Percentiles rank a stretch among this genome's conserved stretches.
Conservation (phyloP, 2,888 invertebrate genomes). For the Teinopalpus imperialis region DNA sequence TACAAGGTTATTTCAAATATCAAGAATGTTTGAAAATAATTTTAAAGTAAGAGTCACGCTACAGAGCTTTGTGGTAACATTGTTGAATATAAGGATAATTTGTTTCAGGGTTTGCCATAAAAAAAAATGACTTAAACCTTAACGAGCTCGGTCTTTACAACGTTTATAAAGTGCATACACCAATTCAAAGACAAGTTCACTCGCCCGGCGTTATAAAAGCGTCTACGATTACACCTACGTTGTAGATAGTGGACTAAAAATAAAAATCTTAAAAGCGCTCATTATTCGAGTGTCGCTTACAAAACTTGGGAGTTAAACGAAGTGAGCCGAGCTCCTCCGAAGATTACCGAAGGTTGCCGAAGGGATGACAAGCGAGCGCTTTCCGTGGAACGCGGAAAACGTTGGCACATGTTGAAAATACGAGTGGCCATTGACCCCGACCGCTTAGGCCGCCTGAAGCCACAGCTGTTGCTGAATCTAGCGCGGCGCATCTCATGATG, state of each 20-base stretch:
- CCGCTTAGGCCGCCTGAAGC: conserved; percentile 60
- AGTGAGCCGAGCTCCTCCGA: conserved; percentile 49
- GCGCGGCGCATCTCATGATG: conserved; percentile 61
- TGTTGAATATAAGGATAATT: background rate
- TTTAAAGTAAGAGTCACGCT: background rate
- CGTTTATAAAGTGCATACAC: conserved; percentile 13
- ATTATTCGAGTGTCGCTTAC: conserved; percentile 27
- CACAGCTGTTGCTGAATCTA: conserved; percentile 76
- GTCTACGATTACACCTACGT: conserved; percentile 28
- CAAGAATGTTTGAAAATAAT: no score
- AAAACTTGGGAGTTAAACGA: conserved; percentile 33
- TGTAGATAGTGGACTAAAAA: conserved; percentile 27
- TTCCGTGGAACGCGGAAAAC: conserved; percentile 81
- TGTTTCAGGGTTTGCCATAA: background rate
- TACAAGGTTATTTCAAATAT: conserved; percentile 33
- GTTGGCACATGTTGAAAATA: conserved; percentile 80
- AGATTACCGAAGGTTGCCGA: conserved; percentile 62
- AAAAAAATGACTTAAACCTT: conserved; percentile 1
- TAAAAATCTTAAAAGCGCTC: conserved; percentile 29
- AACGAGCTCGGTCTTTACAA: conserved; percentile 6
- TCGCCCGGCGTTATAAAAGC: conserved; percentile 26
- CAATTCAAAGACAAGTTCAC: conserved; percentile 20
- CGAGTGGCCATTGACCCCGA: conserved; percentile 78
- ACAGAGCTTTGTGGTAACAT: background rate
- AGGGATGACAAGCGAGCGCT: conserved; percentile 71